A percentile compares a stretch with the other conserved stretches of the same genome.
Evolutionary conservation across 2,797 vertebrate species (phyloP).

Genomic region (Melanotaenia nigrans): DNA sequence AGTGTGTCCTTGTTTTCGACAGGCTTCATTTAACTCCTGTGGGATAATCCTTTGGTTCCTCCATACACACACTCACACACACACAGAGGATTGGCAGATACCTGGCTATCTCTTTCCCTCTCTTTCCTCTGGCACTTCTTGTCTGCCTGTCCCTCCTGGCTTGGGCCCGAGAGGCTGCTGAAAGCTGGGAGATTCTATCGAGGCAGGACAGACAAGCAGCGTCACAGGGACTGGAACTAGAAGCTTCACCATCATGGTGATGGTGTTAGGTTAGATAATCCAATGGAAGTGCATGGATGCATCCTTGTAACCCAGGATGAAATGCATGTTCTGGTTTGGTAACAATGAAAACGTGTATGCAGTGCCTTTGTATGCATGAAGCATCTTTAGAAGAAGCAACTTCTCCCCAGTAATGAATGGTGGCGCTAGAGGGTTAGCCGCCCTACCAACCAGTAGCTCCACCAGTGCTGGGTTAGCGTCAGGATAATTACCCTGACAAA

Average conservation of each 20-base stretch:
- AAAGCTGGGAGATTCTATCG: constrained; percentile 77
- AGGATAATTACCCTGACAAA: constrained; percentile 99
- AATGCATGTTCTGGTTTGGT: constrained; percentile 2
- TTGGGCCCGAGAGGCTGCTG: constrained; percentile 72
- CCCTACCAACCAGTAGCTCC: constrained; percentile 74
- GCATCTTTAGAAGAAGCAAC: constrained; percentile 30
- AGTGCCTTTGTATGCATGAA: constrained; percentile 17
- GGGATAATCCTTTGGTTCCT: constrained; percentile 80
- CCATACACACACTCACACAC: constrained; percentile 36
- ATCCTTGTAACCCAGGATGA: constrained; percentile 9
- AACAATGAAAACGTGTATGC: not conserved
- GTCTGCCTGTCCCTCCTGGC: constrained; percentile 60
- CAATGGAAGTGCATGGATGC: not conserved
- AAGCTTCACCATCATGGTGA: constrained; percentile 33
- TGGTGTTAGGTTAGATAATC: constrained; percentile 8
- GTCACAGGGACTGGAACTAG: constrained; percentile 48
- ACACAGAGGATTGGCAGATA: constrained; percentile 70
- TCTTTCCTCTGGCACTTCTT: constrained; percentile 70
- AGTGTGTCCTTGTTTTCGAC: constrained; percentile 74
- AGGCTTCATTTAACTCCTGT: constrained; percentile 84
- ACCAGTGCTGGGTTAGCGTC: constrained; percentile 86
- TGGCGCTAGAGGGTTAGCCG: constrained; percentile 73
- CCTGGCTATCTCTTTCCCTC: constrained; percentile 75
- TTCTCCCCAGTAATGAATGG: constrained; percentile 60
- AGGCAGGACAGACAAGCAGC: constrained; percentile 51